A percentile compares a stretch with the other conserved stretches of the same genome.
Evolutionary conservation across 2,888 invertebrate genomes (phyloP).

Genomic region (Alitta virens): DNA sequence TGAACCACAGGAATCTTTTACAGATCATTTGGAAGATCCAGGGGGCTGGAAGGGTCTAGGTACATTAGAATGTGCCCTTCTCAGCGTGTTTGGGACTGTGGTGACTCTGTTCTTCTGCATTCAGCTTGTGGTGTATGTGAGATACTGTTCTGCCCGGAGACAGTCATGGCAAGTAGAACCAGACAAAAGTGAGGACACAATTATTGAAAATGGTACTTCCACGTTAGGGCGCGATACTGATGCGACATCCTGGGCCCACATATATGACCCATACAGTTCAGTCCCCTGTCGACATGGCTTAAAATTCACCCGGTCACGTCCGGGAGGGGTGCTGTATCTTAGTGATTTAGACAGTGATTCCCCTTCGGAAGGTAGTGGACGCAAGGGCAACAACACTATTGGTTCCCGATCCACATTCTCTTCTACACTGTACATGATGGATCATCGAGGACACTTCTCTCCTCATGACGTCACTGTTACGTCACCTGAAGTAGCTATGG

Average conservation of each 20-base stretch:
- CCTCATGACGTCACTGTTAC: background rate
- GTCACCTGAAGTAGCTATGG: background rate
- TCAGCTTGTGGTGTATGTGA: slow-evolving; percentile 3
- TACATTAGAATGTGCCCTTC: slow-evolving; percentile 2
- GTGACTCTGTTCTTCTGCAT: slow-evolving; percentile 3
- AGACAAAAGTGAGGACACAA: background rate
- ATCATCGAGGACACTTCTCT: background rate
- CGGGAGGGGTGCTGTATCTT: background rate
- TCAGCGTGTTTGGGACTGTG: slow-evolving; percentile 10
- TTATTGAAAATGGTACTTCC: background rate
- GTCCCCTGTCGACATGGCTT: slow-evolving; percentile 5
- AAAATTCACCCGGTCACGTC: background rate
- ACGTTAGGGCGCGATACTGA: background rate
- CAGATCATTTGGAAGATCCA: too few relatives aligned
- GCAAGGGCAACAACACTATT: background rate
- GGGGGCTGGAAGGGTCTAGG: too few relatives aligned
- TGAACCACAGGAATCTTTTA: too few relatives aligned
- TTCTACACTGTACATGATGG: background rate
- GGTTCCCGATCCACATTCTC: background rate
- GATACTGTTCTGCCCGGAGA: slow-evolving; percentile 4
- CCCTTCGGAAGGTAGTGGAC: background rate
- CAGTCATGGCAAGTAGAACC: slow-evolving; percentile 3
- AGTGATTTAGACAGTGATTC: background rate
- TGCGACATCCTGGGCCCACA: slow-evolving; percentile 1
- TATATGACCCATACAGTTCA: background rate